A percentile compares a stretch with the other conserved stretches of the same genome.
Evolutionary conservation across 2,113 vertebrate genomes (phyloP).

Genomic region (Numenius arquata): DNA sequence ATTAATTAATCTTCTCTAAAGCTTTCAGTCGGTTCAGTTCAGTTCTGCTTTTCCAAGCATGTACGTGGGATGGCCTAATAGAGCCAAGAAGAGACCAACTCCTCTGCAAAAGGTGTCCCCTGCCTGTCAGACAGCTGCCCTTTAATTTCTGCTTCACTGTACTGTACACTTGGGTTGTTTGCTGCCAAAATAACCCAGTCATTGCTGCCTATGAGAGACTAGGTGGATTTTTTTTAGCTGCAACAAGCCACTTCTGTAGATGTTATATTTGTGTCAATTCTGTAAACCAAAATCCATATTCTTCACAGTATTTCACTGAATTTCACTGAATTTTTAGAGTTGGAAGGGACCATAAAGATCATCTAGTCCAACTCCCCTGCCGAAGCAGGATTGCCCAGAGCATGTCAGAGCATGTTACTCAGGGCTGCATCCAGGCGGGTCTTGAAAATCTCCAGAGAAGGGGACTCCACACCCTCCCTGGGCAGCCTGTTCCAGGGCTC

Average conservation of each 20-base stretch:
- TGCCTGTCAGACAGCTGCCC: not conserved
- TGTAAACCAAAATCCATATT: not conserved
- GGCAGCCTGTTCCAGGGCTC: too few relatives aligned
- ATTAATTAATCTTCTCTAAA: not conserved
- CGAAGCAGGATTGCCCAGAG: too few relatives aligned
- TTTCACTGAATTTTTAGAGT: too few relatives aligned
- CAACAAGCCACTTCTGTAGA: not conserved
- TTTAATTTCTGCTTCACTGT: not conserved
- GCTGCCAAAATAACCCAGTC: not conserved
- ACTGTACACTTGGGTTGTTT: not conserved
- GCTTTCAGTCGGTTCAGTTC: not conserved
- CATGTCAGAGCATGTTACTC: too few relatives aligned
- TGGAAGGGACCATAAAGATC: too few relatives aligned
- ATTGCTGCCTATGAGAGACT: not conserved
- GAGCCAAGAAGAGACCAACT: not conserved
- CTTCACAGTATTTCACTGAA: too few relatives aligned
- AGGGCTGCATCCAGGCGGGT: too few relatives aligned
- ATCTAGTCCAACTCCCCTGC: too few relatives aligned
- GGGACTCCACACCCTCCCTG: too few relatives aligned
- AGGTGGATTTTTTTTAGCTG: not conserved
- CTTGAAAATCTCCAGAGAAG: too few relatives aligned
- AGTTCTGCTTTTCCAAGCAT: not conserved
- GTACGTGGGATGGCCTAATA: not conserved
- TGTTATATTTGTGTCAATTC: accelerated
- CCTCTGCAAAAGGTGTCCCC: not conserved